Evolutionary conservation across 2,797 vertebrate genomes (phyloP).

Genomic region (Sebastes hubbsi): DNA sequence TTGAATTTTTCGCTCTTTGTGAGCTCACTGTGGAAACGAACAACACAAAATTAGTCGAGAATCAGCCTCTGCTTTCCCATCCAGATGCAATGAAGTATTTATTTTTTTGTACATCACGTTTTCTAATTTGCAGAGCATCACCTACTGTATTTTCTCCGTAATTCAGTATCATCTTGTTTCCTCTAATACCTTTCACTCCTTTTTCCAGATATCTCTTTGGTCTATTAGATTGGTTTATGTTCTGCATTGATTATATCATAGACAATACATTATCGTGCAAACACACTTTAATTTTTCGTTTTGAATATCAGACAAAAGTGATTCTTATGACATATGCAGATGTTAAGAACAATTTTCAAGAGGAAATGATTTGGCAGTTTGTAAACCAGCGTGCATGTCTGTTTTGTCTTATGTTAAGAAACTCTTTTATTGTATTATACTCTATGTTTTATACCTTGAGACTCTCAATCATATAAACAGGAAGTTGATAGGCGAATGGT

Average conservation of each 20-base stretch:
- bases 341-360: neutral
- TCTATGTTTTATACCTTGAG: neutral
- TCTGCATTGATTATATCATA: conserved; percentile 56
- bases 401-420: neutral
- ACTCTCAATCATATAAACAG: neutral
- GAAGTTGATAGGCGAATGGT: conserved; percentile 1
- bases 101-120: neutral
- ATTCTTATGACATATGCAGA: neutral
- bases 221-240: neutral
- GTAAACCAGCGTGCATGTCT: neutral
- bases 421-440: neutral
- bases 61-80: neutral
- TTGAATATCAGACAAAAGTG: neutral
- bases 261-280: conserved; percentile 45
- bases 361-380: neutral
- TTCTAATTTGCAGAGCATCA: neutral
- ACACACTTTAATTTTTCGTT: neutral
- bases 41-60: neutral
- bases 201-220: conserved; percentile 10
- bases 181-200: neutral
- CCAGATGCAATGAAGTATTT: neutral
- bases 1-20: neutral
- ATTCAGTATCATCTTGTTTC: neutral
- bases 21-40: neutral
- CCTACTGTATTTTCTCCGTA: neutral